Evolutionary conservation across 2,888 invertebrate genomes (phyloP).

Genomic region (Amphipoea lucens): DNA sequence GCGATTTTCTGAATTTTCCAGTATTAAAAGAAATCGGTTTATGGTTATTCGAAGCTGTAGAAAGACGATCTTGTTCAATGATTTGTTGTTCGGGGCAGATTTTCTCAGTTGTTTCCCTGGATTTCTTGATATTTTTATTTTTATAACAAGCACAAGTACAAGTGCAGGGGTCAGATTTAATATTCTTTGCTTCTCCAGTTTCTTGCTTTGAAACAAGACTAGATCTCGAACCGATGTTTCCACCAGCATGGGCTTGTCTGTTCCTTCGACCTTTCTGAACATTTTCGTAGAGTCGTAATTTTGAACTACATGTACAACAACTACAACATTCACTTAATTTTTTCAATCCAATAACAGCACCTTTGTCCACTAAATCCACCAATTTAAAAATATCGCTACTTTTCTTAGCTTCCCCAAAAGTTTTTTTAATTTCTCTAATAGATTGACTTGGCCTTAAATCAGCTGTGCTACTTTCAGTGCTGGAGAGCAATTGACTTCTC

Average conservation of each 20-base stretch:
- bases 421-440: constrained; percentile 40
- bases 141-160: constrained; percentile 72
- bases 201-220: constrained; percentile 61
- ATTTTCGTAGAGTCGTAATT: constrained; percentile 51
- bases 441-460: constrained; percentile 63
- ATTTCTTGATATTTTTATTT: constrained; percentile 63
- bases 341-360: constrained; percentile 65
- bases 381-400: constrained; percentile 70
- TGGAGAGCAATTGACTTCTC: constrained; percentile 74
- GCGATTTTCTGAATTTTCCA: constrained; percentile 49
- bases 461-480: constrained; percentile 67
- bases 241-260: constrained; percentile 48
- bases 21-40: constrained; percentile 47
- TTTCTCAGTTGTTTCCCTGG: constrained; percentile 62
- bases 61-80: constrained; percentile 7
- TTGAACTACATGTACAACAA: constrained; percentile 76
- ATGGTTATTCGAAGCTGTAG: constrained; percentile 6
- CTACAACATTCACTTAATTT: constrained; percentile 76
- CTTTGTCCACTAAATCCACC: constrained; percentile 76
- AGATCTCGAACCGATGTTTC: constrained; percentile 61
- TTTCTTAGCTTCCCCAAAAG: constrained; percentile 62
- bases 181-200: constrained; percentile 70
- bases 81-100: constrained; percentile 37
- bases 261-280: constrained; percentile 60
- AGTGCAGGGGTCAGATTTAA: constrained; percentile 79